A percentile compares a stretch with the other conserved stretches of the same genome.
Conservation (phyloP, 2,888 invertebrate species). For the Amphimallon solstitiale region DNA sequence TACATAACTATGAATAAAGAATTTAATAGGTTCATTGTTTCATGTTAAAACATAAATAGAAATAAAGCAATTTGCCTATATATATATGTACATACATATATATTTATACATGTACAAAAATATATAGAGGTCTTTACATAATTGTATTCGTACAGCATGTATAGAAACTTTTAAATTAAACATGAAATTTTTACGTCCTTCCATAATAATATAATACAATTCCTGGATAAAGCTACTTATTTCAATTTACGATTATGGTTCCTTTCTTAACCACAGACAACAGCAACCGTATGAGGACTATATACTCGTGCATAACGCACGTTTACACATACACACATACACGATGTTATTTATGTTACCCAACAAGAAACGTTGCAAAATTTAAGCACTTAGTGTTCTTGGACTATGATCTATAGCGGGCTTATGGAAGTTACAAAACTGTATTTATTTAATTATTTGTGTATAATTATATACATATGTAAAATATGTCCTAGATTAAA, state of each 20-base stretch:
- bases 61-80: conserved; percentile 10
- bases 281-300: background rate
- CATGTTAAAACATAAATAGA: conserved; percentile 17
- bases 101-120: background rate
- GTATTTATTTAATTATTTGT: too few species aligned
- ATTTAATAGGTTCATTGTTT: conserved; percentile 30
- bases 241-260: conserved; percentile 29
- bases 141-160: too few species aligned
- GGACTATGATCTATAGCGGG: too few species aligned
- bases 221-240: conserved; percentile 29
- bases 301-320: conserved; percentile 11
- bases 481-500: too few species aligned
- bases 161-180: conserved; percentile 24
- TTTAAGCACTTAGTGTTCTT: conserved; percentile 10
- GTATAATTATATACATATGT: too few species aligned
- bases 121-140: background rate
- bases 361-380: conserved; percentile 20
- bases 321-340: background rate
- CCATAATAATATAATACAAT: conserved; percentile 21
- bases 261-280: background rate
- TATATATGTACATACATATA: background rate
- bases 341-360: conserved; percentile 17
- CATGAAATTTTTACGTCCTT: conserved; percentile 27
- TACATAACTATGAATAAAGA: conserved; percentile 16
- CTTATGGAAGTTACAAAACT: too few species aligned